phyloP scores from a whole-genome alignment of 2,797 vertebrate genomes.

The Gymnoscopelus braueri region DNA sequence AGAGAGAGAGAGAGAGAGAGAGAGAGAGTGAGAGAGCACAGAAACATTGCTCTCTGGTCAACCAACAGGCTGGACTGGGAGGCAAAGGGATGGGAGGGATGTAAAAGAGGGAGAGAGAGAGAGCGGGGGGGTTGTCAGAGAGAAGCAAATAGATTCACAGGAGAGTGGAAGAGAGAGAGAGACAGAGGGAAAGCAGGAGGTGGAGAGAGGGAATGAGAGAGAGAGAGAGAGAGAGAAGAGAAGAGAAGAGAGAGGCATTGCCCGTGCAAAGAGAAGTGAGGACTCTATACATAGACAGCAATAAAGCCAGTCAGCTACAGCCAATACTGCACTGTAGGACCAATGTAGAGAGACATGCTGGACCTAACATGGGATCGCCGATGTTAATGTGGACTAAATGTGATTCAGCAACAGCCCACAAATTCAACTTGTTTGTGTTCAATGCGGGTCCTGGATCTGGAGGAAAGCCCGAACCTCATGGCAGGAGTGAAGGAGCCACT shows the following conservation, averaged over 20 bases:
- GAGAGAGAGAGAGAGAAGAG: slow-evolving; percentile 9
- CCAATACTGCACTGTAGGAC: slow-evolving; percentile 30
- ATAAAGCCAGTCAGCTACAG: slow-evolving; percentile 51
- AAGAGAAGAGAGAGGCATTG: slow-evolving; percentile 26
- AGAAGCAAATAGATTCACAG: slow-evolving; percentile 50
- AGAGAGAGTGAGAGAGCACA: slow-evolving; percentile 32
- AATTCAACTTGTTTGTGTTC: slow-evolving; percentile 8
- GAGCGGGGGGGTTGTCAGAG: slow-evolving; percentile 52
- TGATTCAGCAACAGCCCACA: slow-evolving; percentile 25
- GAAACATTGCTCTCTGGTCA: slow-evolving; percentile 45
- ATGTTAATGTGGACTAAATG: background rate
- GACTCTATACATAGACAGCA: slow-evolving; percentile 58
- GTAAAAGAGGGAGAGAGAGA: slow-evolving; percentile 43
- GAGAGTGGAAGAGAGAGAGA: slow-evolving; percentile 25
- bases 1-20: slow-evolving; percentile 32
- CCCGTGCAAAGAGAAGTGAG: slow-evolving; percentile 47
- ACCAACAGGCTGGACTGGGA: slow-evolving; percentile 43
- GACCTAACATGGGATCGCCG: slow-evolving; percentile 36
- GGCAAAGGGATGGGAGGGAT: slow-evolving; percentile 56
- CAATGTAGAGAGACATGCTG: slow-evolving; percentile 37
- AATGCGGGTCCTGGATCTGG: slow-evolving; percentile 10
- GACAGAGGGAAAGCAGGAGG: slow-evolving; percentile 1
- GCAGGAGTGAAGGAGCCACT: slow-evolving; percentile 4
- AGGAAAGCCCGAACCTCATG: background rate
- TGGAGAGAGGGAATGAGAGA: slow-evolving; percentile 11